Conservation (phyloP, 2,113 vertebrate genomes). For the Pycnonotus jocosus region DNA sequence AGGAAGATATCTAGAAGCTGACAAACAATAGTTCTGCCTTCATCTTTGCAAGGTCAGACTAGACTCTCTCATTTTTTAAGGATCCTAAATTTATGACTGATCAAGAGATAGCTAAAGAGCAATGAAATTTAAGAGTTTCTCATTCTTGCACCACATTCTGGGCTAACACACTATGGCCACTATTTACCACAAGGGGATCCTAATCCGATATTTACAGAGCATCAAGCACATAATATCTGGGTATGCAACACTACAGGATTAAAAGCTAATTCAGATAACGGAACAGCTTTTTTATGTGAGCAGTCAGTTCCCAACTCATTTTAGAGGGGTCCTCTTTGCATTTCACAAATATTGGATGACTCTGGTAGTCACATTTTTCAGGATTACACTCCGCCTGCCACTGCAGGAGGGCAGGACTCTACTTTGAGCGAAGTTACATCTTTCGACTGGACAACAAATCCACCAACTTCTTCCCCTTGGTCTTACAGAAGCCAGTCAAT, state of each 20-base stretch:
- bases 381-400: background rate
- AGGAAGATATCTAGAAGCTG: background rate
- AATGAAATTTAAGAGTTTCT: constrained; percentile 3
- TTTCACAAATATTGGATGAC: background rate
- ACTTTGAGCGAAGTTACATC: background rate
- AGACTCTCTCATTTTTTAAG: background rate
- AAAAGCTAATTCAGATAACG: background rate
- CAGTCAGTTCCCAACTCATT: background rate
- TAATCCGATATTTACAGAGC: background rate
- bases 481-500: background rate
- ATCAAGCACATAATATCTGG: background rate
- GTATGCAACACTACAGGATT: background rate
- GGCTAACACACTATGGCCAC: background rate
- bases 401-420: background rate
- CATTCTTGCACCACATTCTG: background rate
- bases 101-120: background rate
- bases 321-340: background rate
- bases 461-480: background rate
- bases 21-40: background rate
- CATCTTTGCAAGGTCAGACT: background rate
- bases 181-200: background rate
- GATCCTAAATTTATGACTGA: background rate
- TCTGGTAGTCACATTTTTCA: background rate
- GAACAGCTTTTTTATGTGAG: background rate
- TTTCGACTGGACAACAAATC: background rate